A percentile compares a stretch with the other conserved stretches of the same genome.
Conservation (phyloP, 2,113 vertebrate genomes). For the chimpanzee (Pan troglodytes) region NHGRI_mPanTro3-v2.1_pri NC_072421.2:45335501-45336000, state of each 20-base stretch:
- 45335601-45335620: not conserved
- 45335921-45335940: not conserved
- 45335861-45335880: not conserved
- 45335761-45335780: not conserved
- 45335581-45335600: not conserved
- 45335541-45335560: not conserved
- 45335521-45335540: not conserved
- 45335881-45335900: not conserved
- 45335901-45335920: not conserved
- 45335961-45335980: conserved; percentile 43
- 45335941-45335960: conserved; percentile 21
- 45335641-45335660: not conserved
- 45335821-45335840: not conserved
- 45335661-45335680: conserved; percentile 14
- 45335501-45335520: not conserved
- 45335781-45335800: not conserved
- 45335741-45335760: not conserved
- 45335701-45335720: not conserved
- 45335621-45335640: not conserved
- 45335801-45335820: not conserved
- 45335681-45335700: not conserved
- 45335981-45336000: conserved; percentile 4
- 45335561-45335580: not conserved
- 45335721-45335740: not conserved
- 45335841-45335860: conserved; percentile 24